These are phyloP conservation scores for Cynopterus brachyotis DNA, from an alignment of 2,113 vertebrate species.

Conservation along the genomic window DNA sequence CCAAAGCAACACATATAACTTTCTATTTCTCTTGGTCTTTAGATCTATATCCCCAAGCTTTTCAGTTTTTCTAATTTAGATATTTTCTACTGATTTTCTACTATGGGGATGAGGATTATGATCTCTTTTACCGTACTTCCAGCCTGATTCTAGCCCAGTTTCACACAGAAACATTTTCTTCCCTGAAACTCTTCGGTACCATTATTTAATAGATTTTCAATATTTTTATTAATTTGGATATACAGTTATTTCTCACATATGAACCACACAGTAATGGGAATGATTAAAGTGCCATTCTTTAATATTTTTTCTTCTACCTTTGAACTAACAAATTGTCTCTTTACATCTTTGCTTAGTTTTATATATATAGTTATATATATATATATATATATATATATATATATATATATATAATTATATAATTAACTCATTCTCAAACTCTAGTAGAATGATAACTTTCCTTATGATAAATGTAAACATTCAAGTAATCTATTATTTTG, in stretches of 20 bases:
- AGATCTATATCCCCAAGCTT: background rate
- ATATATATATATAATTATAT: too few relatives aligned
- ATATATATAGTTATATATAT: too few relatives aligned
- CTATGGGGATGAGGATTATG: background rate
- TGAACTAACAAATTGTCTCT: background rate
- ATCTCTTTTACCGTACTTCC: background rate
- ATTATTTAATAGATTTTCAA: background rate
- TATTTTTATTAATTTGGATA: background rate
- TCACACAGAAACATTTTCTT: background rate
- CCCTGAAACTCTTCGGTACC: background rate
- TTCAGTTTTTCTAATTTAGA: background rate
- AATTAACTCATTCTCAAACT: background rate
- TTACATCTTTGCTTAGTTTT: background rate
- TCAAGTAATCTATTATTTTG: background rate
- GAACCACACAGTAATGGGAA: background rate
- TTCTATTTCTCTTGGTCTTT: background rate
- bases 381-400: too few relatives aligned
- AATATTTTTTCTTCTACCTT: background rate
- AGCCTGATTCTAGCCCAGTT: background rate
- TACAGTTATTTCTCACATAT: background rate
- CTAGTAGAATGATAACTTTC: background rate
- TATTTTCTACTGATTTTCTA: background rate
- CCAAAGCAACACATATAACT: background rate
- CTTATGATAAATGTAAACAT: background rate
- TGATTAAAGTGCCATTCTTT: background rate